Percentiles rank a stretch among this genome's conserved stretches.
Evolutionary conservation across 2,888 invertebrate genomes (phyloP).

Genomic region (Nysson spinosus): DNA sequence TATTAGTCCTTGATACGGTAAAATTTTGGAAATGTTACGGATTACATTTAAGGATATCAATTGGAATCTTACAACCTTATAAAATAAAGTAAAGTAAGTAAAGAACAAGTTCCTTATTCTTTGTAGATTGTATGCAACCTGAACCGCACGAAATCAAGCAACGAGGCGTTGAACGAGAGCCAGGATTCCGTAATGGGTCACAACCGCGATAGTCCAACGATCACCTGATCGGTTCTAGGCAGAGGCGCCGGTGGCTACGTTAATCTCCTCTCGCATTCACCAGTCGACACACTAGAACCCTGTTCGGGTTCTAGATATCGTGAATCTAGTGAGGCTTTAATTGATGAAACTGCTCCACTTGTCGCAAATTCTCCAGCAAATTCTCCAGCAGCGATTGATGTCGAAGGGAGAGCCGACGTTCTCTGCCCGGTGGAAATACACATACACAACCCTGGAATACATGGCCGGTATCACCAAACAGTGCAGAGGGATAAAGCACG

Average conservation of each 20-base stretch:
- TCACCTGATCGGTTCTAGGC: constrained; percentile 65
- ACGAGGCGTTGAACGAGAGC: constrained; percentile 60
- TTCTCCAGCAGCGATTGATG: constrained; percentile 32
- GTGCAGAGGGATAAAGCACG: neutral
- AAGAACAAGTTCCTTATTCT: neutral
- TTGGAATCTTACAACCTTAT: too few relatives aligned
- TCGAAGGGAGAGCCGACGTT: constrained; percentile 47
- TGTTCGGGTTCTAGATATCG: constrained; percentile 63
- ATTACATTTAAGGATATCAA: too few relatives aligned
- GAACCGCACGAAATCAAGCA: constrained; percentile 44
- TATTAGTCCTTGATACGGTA: too few relatives aligned
- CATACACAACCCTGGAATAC: constrained; percentile 40
- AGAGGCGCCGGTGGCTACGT: constrained; percentile 61
- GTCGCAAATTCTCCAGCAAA: too few relatives aligned
- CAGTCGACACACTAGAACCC: constrained; percentile 67
- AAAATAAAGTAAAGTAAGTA: neutral
- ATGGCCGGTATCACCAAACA: constrained; percentile 33
- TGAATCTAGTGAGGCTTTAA: constrained; percentile 51
- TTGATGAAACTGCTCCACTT: constrained; percentile 57
- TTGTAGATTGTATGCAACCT: constrained; percentile 60
- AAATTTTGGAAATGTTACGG: too few relatives aligned
- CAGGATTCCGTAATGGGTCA: constrained; percentile 36
- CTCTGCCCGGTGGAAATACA: constrained; percentile 63
- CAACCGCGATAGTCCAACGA: constrained; percentile 27
- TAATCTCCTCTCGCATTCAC: constrained; percentile 66